phyloP scores from a whole-genome alignment of 1,140 invertebrate species.

The Lineus longissimus region DNA sequence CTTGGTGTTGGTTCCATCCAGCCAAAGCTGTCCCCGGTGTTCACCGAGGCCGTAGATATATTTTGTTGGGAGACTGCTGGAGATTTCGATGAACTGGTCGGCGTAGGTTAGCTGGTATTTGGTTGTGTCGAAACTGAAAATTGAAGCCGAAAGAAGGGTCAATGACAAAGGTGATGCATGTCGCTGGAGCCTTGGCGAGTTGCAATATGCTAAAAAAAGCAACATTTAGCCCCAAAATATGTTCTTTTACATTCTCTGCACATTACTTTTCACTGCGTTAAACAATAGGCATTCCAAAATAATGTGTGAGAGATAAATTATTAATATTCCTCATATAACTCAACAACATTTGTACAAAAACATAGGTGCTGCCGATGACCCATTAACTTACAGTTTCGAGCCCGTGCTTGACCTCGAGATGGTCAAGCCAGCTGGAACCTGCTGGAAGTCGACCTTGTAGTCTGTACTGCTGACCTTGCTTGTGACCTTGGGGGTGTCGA shows the following conservation, averaged over 20 bases:
- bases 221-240: neutral
- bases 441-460: constrained; percentile 25
- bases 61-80: neutral
- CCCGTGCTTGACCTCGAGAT: too few species aligned
- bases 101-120: constrained; percentile 6
- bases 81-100: constrained; percentile 18
- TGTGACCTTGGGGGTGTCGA: constrained; percentile 19
- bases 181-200: neutral
- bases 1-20: constrained; percentile 24
- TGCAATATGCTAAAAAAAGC: neutral
- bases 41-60: constrained; percentile 21
- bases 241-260: neutral
- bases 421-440: constrained; percentile 9
- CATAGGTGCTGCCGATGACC: neutral
- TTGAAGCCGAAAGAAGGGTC: neutral
- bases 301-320: neutral
- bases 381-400: too few species aligned
- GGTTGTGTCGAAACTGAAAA: neutral
- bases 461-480: constrained; percentile 17
- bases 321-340: neutral
- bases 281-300: neutral
- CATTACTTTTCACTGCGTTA: too few species aligned
- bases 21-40: constrained; percentile 6
- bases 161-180: neutral
- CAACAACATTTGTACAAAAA: neutral